Evolutionary conservation across 2,797 vertebrate genomes (phyloP), one percentile per base, ranked within the genome.

Genomic region (Melanotaenia parkinsoni): DNA sequence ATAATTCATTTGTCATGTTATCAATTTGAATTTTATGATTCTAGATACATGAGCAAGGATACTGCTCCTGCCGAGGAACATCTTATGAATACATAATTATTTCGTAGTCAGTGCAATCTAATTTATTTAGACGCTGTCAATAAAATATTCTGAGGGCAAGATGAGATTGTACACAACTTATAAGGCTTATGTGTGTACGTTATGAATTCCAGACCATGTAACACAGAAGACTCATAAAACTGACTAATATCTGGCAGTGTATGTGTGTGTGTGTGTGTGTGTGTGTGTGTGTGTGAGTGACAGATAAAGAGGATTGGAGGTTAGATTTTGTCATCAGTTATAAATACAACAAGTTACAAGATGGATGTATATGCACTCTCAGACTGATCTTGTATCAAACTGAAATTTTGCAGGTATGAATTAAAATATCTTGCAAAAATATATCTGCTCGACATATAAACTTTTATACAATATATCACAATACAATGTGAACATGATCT

Each of bases 1-100:
- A 72, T 65, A 72, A 80, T 82, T 61, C 20, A 70, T 82, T 75
- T 45, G 6, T 40, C 33, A 67, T 45, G 76, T 84, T 86, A 78
- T 77, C 62, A 28, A 40, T 68, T 47, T 67, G 60, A 74, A 16
- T 66, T 67, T 77, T 67, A 58, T 70, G 70, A 51, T 71, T 85
- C 40, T 33, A 58, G 76, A 78, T 43, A 72, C 76, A 76, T 67
- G 75, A 73, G 58, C 1, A 56, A 69, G 72, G 54, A 53, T 58
- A 80, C 26, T 47, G 63, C 67, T 70, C 68, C 47, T 57, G 71
- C 71, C 38, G 70, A 69, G 62, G 32, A 71, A 67, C 68, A 61
- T 59, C 60, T 47, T 78, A 43, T 69, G 69, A 82, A 82, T 87
- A 38, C 67, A 60, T 58, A 74, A 74, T 66, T 54, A 12, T 51